Conservation (phyloP, 2,888 invertebrate species). For the Drosophila suboccidentalis region DNA sequence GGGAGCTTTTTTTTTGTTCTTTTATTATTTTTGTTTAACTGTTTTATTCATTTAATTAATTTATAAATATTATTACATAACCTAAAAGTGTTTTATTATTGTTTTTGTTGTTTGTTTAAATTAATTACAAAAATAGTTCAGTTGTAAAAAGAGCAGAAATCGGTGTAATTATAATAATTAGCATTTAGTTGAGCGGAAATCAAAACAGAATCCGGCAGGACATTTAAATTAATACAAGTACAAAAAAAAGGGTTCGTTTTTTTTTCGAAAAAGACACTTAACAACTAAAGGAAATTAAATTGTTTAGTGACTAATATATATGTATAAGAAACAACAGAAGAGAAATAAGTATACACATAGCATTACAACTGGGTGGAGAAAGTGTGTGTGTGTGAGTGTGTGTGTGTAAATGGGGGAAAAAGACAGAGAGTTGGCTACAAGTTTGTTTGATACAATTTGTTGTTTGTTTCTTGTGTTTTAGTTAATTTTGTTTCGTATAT, state of each 20-base stretch:
- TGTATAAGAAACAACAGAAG: conserved; percentile 27
- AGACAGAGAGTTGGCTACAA: conserved; percentile 59
- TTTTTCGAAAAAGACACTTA: conserved; percentile 40
- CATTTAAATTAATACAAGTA: conserved; percentile 42
- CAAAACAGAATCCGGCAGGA: conserved; percentile 42
- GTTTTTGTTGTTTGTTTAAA: conserved; percentile 53
- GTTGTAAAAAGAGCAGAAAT: conserved; percentile 59
- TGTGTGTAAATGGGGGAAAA: conserved; percentile 15
- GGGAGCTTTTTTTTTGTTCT: conserved; percentile 51
- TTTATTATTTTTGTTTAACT: conserved; percentile 60
- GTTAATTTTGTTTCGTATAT: conserved; percentile 56
- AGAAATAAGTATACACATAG: conserved; percentile 22
- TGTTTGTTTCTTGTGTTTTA: conserved; percentile 23
- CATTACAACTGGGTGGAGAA: conserved; percentile 20
- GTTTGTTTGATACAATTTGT: conserved; percentile 41
- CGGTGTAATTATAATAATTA: conserved; percentile 65
- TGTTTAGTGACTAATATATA: conserved; percentile 48
- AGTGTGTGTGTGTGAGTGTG: conserved; percentile 15
- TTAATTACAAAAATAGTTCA: conserved; percentile 68
- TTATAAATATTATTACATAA: conserved; percentile 81
- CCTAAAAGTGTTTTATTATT: conserved; percentile 68
- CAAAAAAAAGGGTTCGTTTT: conserved; percentile 19
- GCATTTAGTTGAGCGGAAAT: conserved; percentile 71
- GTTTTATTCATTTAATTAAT: conserved; percentile 79
- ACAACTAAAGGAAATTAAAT: conserved; percentile 63